A percentile compares a stretch with the other conserved stretches of the same genome.
These are phyloP conservation scores for Ginglymostoma cirratum DNA, from an alignment of 2,113 vertebrate species.

Conservation along the genomic window DNA sequence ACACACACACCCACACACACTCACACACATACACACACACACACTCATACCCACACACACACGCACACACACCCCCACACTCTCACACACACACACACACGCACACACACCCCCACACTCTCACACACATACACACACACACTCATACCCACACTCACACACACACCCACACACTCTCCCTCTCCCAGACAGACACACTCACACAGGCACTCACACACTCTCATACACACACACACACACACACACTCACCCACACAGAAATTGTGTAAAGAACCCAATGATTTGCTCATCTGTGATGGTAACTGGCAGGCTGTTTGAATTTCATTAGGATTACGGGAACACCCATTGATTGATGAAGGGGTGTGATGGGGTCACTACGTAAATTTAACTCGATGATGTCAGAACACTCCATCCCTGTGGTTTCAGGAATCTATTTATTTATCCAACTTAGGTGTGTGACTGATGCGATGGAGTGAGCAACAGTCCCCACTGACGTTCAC, in stretches of 20 bases:
- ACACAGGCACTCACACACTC: not conserved
- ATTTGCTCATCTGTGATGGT: no score
- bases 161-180: not conserved
- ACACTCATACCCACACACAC: no score
- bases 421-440: not conserved
- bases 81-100: no score
- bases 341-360: not conserved
- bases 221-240: not conserved
- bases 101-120: no score
- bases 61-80: no score
- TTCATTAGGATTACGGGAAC: not conserved
- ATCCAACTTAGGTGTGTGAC: no score
- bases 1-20: no score
- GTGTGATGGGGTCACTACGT: not conserved
- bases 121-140: no score
- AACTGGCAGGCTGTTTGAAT: not conserved
- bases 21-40: no score
- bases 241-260: not conserved
- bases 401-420: not conserved
- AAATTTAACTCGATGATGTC: constrained; percentile 10
- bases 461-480: not conserved
- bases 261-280: not conserved
- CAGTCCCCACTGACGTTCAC: not conserved
- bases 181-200: no score
- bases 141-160: no score